Conservation (phyloP, 2,888 invertebrate genomes). For the Melanotus villosus region DNA sequence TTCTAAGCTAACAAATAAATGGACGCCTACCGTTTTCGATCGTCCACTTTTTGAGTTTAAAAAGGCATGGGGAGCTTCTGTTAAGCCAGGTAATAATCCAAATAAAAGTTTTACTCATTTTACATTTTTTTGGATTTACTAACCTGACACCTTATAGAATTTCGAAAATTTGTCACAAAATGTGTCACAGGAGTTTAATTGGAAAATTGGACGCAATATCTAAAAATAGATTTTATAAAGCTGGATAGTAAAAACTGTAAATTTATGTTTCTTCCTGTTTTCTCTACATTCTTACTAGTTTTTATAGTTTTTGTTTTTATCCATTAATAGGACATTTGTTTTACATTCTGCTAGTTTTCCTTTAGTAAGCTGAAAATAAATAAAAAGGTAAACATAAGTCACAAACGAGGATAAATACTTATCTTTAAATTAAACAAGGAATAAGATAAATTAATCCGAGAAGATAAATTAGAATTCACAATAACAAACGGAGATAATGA, state of each 20-base stretch:
- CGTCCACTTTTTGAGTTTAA: neutral
- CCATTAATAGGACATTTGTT: too few relatives aligned
- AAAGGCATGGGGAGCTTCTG: neutral
- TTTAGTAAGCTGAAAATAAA: too few relatives aligned
- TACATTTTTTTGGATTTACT: neutral
- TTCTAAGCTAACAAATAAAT: constrained; percentile 8
- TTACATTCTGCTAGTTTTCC: too few relatives aligned
- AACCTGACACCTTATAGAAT: neutral
- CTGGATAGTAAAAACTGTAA: neutral
- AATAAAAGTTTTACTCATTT: constrained; percentile 13
- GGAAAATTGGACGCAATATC: neutral
- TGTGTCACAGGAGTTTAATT: constrained; percentile 1
- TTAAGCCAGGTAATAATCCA: neutral
- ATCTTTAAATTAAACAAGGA: too few relatives aligned
- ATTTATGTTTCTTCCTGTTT: too few relatives aligned
- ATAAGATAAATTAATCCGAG: too few relatives aligned
- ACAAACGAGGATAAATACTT: too few relatives aligned
- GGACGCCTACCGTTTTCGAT: neutral
- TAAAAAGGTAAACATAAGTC: too few relatives aligned
- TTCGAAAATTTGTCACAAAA: constrained; percentile 3
- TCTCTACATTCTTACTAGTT: too few relatives aligned
- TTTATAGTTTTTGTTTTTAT: too few relatives aligned
- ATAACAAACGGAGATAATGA: too few relatives aligned
- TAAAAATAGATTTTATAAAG: constrained; percentile 3
- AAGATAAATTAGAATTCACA: too few relatives aligned